Conservation (phyloP, 2,797 vertebrate genomes). For the Erpetoichthys calabaricus region DNA sequence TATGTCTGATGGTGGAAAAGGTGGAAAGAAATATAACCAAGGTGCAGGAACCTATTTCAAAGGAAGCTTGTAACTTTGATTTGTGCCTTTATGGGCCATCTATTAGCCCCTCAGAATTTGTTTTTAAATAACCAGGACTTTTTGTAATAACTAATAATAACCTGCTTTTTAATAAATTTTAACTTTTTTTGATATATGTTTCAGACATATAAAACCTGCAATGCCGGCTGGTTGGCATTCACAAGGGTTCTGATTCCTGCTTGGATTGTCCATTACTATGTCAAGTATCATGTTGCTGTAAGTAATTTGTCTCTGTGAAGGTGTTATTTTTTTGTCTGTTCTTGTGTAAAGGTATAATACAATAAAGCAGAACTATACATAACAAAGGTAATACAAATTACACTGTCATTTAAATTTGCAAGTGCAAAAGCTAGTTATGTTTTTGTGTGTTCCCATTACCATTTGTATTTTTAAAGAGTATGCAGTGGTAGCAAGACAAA, state of each 20-base stretch:
- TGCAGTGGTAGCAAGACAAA: too few relatives aligned
- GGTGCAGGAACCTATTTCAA: too few relatives aligned
- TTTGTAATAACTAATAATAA: not conserved
- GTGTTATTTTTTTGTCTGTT: too few relatives aligned
- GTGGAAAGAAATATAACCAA: too few relatives aligned
- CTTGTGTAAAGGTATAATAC: too few relatives aligned
- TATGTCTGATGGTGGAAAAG: too few relatives aligned
- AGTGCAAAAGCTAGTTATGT: too few relatives aligned
- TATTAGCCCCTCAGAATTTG: not conserved
- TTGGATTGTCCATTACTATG: slow-evolving; percentile 67
- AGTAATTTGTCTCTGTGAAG: slow-evolving; percentile 29
- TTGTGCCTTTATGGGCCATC: not conserved
- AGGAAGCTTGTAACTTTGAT: not conserved
- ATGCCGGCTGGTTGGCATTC: slow-evolving; percentile 38
- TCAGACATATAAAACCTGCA: slow-evolving; percentile 66
- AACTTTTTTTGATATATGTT: slow-evolving; percentile 13
- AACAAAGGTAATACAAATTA: too few relatives aligned
- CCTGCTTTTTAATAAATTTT: not conserved
- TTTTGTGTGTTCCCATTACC: too few relatives aligned
- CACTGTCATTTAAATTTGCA: too few relatives aligned
- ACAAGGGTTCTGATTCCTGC: slow-evolving; percentile 53
- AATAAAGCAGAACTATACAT: too few relatives aligned
- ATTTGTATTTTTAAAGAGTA: too few relatives aligned
- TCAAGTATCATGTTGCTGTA: slow-evolving; percentile 72
- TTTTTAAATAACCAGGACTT: not conserved